Conservation (phyloP, 2,113 vertebrate genomes). For the Spheniscus mendiculus region DNA sequence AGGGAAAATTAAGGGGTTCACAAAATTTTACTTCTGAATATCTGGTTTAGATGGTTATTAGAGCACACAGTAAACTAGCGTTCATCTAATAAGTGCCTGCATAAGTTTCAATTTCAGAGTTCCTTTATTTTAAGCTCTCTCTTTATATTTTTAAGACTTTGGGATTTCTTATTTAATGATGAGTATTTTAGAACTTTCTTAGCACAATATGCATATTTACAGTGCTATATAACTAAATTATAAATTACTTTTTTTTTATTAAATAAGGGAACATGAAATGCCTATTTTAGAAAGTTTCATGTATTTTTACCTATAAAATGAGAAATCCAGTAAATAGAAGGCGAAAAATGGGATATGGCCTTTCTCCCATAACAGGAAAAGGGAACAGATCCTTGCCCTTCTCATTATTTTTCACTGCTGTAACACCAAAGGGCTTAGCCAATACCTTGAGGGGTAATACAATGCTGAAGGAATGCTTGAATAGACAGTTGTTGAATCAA, state of each 20-base stretch:
- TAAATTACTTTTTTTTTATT: background rate
- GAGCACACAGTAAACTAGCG: background rate
- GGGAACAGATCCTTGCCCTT: background rate
- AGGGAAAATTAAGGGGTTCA: background rate
- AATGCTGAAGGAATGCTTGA: background rate
- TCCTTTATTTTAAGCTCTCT: background rate
- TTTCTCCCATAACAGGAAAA: background rate
- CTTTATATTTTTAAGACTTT: background rate
- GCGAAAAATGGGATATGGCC: background rate
- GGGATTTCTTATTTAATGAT: background rate
- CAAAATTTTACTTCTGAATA: background rate
- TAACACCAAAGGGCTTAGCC: background rate
- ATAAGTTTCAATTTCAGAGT: background rate
- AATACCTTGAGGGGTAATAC: background rate
- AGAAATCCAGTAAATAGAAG: background rate
- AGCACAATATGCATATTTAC: background rate
- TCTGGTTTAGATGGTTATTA: background rate
- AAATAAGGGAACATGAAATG: background rate
- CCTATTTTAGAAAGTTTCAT: background rate
- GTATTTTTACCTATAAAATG: background rate
- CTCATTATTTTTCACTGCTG: background rate
- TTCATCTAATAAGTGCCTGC: background rate
- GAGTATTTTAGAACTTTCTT: background rate
- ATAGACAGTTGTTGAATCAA: background rate
- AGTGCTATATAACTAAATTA: background rate